Evolutionary conservation across 1,140 invertebrate species (phyloP).

Genomic region (Aphaenogaster ashmeadi): DNA sequence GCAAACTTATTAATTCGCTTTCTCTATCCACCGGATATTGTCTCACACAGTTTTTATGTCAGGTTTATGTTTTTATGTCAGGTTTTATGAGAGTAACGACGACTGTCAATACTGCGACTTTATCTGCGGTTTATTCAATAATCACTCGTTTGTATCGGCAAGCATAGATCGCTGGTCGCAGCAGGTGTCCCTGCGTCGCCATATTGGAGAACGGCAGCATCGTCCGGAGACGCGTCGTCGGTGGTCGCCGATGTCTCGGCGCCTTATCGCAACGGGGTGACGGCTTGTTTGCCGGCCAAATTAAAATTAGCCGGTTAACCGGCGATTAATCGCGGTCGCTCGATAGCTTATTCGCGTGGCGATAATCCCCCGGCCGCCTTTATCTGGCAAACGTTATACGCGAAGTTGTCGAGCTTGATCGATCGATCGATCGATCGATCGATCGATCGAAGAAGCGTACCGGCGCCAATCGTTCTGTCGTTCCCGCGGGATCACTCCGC

Average conservation of each 20-base stretch:
- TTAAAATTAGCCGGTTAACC: slow-evolving; percentile 78
- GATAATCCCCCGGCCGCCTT: slow-evolving; percentile 61
- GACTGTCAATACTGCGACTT: neutral
- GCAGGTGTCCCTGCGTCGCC: slow-evolving; percentile 31
- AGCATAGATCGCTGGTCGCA: neutral
- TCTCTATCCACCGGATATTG: neutral
- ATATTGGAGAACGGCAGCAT: slow-evolving; percentile 52
- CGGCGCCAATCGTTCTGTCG: neutral
- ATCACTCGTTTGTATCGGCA: neutral
- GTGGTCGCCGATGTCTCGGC: slow-evolving; percentile 9
- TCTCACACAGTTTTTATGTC: neutral
- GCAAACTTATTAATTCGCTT: slow-evolving; percentile 2
- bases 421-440: neutral
- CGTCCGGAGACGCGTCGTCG: neutral
- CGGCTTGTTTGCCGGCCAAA: slow-evolving; percentile 73
- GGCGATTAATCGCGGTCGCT: slow-evolving; percentile 69
- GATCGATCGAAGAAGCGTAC: neutral
- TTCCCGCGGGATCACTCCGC: neutral
- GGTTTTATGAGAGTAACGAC: neutral
- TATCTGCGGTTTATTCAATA: neutral
- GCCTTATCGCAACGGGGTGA: slow-evolving; percentile 28
- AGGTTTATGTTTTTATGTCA: too few relatives aligned
- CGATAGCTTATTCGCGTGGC: slow-evolving; percentile 64
- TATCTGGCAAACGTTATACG: slow-evolving; percentile 17
- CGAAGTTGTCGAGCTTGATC: neutral